Evolutionary conservation across 2,113 vertebrate genomes (phyloP), one percentile per base, ranked within the genome.

Genomic region (Meriones unguiculatus): DNA sequence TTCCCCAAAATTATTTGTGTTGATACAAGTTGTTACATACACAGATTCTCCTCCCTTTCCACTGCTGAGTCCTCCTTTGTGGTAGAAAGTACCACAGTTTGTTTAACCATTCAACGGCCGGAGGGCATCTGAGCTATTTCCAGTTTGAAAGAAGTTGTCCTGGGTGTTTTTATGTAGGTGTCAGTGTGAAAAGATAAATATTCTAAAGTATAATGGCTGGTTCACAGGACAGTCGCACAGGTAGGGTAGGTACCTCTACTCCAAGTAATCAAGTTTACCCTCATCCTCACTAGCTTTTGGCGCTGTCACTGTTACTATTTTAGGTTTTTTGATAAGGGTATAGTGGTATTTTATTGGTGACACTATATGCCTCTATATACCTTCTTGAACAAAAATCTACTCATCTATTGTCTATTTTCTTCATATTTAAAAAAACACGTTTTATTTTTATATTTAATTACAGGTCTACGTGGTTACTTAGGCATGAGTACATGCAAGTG

Each of bases 121-220:
- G 90, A 65, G 64, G 50, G 50, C 20, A 25, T 50, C 52, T 9
- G 28, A 8, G 35, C 72, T 76, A 41, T 59, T 88, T 85, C 22
- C 65, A 84, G 25, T n/a, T 64, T 65, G 35, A 95, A 38, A 64
- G 18, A 62, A 50, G 8, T n/a, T 72, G 14, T 78, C 92, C 69
- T 76, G 89, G 87, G 76, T 87, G 87, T 72, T 65, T 67, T 67
- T 1, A 7, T 8, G 15, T 0, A 57, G 35, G 18, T 52, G 90
- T 93, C 75, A 62, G 38, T 72, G 24, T 94, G 77, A 86, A 80
- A 54, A 69, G 18, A 76, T 81, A 81, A 67, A 75, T 72, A 73
- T 54, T 20, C 64, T 62, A 69, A 69, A 59, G 17, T 35, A 0
- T 41, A 41, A 35, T 38, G 59, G 1, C 30, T 70, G 25, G 30